Evolutionary conservation across 2,888 invertebrate genomes (phyloP), one percentile per base, ranked within the genome.

Genomic region (Entomobrya proxima): DNA sequence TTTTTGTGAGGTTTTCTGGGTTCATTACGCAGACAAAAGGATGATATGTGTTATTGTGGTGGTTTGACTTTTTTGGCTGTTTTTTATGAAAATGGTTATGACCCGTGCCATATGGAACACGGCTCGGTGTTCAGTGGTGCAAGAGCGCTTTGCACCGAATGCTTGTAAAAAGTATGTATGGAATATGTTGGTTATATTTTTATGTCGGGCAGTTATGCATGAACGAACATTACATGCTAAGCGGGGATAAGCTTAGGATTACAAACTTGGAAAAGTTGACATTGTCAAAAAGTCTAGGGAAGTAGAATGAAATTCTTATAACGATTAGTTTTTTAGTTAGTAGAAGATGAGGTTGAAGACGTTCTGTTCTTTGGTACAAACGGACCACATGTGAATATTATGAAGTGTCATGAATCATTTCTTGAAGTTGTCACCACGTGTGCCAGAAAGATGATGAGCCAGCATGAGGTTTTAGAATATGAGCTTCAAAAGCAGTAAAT

Each of bases 51-150:
- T 7, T 40, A 67, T 40, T 67, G 67, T 67, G 27, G 40, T 37
- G 35, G 35, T 35, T 35, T 55, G 55, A 55, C 55, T 55, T 55
- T 55, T 55, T 55, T 30, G 61, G 61, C n/a, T 61, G n/a, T 67
- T 67, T 67, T 40, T 67, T 67, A 67, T 67, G 40, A 67, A 40
- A 67, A 67, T 40, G 67, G 40, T 67, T 47, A 50, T 74, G 74
- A 74, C 74, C 50, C 74, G 74, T 74, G 74, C 74, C 74, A 74
- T 74, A 74, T 74, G 74, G 74, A 52, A 50, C 74, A 67, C 24
- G 67, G 40, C 30, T 61, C 61, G 18, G 13, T 30, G 40, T 40
- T 67, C n/a, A 24, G 2, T 21, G 52, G 18, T 52, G 11, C 11
- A 21, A 52, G 13, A 27, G 32, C 61, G n/a, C n/a, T n/a, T n/a